Conservation (phyloP, 2,888 invertebrate species). For the Octonoba sinensis region DNA sequence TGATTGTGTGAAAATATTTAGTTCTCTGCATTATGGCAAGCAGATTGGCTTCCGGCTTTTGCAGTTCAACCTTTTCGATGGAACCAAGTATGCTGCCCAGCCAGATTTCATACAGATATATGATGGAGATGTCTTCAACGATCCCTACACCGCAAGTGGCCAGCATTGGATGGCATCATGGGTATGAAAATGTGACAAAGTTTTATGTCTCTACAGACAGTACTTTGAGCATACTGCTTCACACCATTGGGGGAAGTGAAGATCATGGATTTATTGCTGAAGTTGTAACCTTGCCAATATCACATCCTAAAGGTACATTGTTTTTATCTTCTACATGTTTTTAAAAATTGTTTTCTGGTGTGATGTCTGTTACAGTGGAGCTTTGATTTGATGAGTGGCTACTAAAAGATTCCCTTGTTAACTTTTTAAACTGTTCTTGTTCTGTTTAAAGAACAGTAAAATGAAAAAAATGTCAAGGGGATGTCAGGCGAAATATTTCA, state of each 20-base stretch:
- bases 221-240: constrained; percentile 85
- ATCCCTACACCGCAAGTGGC: constrained; percentile 81
- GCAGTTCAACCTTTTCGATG: constrained; percentile 92
- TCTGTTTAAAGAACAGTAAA: too few relatives aligned
- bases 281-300: constrained; percentile 92
- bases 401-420: too few relatives aligned
- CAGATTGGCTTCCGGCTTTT: constrained; percentile 89
- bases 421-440: too few relatives aligned
- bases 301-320: constrained; percentile 86
- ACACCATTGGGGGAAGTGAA: constrained; percentile 95
- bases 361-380: background rate
- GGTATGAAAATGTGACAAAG: constrained; percentile 17
- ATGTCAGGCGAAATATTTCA: too few relatives aligned
- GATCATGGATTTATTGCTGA: constrained; percentile 97
- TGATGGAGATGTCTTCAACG: constrained; percentile 93
- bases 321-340: constrained; percentile 67
- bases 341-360: background rate
- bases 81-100: constrained; percentile 82
- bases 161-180: constrained; percentile 75
- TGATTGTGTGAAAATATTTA: constrained; percentile 97
- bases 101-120: constrained; percentile 88
- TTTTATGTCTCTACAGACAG: constrained; percentile 65
- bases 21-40: constrained; percentile 85
- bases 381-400: too few relatives aligned
- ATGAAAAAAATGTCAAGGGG: too few relatives aligned